Evolutionary conservation across 2,797 vertebrate species (phyloP), one percentile per base, ranked within the genome.

Genomic region (Acestrorhynchus altus): DNA sequence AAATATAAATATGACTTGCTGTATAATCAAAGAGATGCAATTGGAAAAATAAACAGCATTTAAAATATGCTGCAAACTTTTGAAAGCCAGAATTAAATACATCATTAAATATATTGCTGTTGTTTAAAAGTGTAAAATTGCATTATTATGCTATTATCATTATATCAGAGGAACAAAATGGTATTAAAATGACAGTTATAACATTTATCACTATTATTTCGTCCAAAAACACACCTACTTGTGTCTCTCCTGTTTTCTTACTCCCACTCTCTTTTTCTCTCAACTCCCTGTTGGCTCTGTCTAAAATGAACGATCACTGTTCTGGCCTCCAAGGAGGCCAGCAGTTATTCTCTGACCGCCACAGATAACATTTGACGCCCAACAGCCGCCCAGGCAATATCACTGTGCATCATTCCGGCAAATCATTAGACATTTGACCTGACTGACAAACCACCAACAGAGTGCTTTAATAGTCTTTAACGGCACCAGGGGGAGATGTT

Each of bases 401-500:
- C 39, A 24, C 20, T 24, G 44, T 3, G n/a, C 6, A 56, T 66
- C 22, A 46, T 44, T 54, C 22, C 39, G 10, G 51, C 26, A 68
- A 59, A 59, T 59, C 7, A 22, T 28, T 31, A 65, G 40, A 26
- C 20, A 22, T 65, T 46, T 46, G 63, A 65, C 40, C 40, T 7
- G 20, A 46, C 63, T 16, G 42, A 13, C 31, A 16, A 35, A 11
- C 0, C 7, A 46, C 26, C 51, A 52, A 22, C 51, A 22, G n/a
- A 52, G n/a, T 2, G 13, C 3, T 20, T 76, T 67, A 28, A 63
- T 59, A 20, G n/a, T 64, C 59, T 51, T 64, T 57, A 13, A 24
- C 20, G 16, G 13, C 56, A 46, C 65, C 74, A 69, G 44, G 39
- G 60, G 56, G 49, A 39, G 46, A 22, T 22, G 59, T 51, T 69